Conservation (phyloP, 2,888 invertebrate genomes). For the Steinernema carpocapsae region DNA sequence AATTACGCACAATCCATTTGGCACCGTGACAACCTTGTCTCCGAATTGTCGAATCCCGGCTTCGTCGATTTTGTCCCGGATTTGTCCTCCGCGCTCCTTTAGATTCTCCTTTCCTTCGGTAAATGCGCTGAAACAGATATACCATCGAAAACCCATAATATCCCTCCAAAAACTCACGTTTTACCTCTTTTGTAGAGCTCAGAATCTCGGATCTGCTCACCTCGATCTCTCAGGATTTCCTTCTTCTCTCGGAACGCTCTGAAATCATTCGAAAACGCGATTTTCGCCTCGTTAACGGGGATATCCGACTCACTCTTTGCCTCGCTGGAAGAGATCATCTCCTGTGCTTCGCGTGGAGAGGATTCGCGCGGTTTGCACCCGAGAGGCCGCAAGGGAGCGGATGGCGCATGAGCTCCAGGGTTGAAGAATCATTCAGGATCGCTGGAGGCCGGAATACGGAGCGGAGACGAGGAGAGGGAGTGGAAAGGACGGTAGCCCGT, state of each 20-base stretch:
- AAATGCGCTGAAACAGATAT: background rate
- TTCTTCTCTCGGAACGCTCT: conserved; percentile 21
- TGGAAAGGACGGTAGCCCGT: no score
- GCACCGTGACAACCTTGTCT: conserved; percentile 9
- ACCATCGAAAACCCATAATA: no score
- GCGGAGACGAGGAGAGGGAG: background rate
- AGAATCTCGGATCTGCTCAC: conserved; percentile 14
- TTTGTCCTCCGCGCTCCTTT: conserved; percentile 11
- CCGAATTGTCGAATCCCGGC: conserved; percentile 10
- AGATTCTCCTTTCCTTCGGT: background rate
- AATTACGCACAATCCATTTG: conserved; percentile 31
- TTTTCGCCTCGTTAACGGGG: background rate
- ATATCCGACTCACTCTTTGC: background rate
- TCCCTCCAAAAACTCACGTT: background rate
- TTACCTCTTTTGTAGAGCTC: background rate
- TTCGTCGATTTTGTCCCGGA: background rate
- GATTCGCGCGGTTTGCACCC: background rate
- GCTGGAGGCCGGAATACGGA: background rate
- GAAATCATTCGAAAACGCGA: background rate
- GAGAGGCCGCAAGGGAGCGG: background rate
- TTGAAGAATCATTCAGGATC: background rate
- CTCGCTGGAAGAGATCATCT: background rate
- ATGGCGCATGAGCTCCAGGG: conserved; percentile 9
- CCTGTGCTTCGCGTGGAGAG: background rate
- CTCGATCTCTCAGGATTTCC: conserved; percentile 1